phyloP scores from a whole-genome alignment of 2,888 invertebrate genomes.

The Euspilapteryx auroguttella region DNA sequence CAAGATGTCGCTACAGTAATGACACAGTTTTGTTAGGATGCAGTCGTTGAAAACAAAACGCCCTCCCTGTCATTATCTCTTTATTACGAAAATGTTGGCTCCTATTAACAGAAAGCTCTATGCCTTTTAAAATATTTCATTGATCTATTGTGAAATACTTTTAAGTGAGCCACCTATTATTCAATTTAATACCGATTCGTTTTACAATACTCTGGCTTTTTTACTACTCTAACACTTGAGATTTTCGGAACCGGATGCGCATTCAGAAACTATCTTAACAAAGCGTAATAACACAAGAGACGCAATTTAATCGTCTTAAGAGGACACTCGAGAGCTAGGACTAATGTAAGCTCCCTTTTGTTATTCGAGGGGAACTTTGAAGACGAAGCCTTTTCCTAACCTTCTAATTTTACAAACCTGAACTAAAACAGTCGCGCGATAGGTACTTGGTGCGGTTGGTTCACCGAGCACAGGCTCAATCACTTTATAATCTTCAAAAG shows the following conservation, averaged over 20 bases:
- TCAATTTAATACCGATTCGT: too few relatives aligned
- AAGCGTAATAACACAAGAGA: constrained; percentile 22
- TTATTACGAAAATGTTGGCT: background rate
- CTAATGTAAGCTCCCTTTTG: constrained; percentile 38
- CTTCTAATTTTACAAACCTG: constrained; percentile 42
- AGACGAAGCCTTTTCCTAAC: constrained; percentile 21
- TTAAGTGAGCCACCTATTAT: too few relatives aligned
- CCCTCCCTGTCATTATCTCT: background rate
- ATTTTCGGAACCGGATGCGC: constrained; percentile 36
- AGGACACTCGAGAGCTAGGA: constrained; percentile 25
- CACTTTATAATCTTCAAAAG: constrained; percentile 48
- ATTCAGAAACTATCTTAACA: constrained; percentile 28
- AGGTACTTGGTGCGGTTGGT: too few relatives aligned
- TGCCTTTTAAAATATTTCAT: too few relatives aligned
- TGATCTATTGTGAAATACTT: background rate
- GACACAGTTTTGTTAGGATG: background rate
- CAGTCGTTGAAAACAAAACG: background rate
- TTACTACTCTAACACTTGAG: constrained; percentile 13
- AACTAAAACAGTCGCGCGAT: constrained; percentile 15
- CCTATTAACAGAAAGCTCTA: too few relatives aligned
- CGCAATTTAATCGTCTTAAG: constrained; percentile 37
- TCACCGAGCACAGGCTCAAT: too few relatives aligned
- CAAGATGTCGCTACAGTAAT: constrained; percentile 28
- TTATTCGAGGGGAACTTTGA: constrained; percentile 41
- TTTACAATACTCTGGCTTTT: background rate